Evolutionary conservation across 2,797 vertebrate genomes (phyloP), one percentile per base, ranked within the genome.

Genomic region (Coranthus polyacanthus): DNA sequence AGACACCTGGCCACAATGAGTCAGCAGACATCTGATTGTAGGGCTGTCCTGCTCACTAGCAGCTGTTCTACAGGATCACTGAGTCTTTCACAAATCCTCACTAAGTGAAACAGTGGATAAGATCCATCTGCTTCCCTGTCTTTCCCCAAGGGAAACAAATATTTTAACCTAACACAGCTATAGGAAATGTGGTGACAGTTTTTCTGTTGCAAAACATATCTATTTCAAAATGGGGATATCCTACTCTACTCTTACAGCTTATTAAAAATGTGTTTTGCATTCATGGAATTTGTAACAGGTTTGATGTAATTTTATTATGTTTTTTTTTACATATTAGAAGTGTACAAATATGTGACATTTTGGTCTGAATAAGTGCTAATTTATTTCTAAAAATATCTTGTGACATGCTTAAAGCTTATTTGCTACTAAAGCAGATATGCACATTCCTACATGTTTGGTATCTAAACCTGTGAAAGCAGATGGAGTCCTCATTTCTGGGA

Each of bases 1-100:
- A 57, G 66, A 75, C 68, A 75, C 52, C 68, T 62, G 68, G 61
- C 41, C 42, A 46, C 47, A 54, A 20, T 45, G 44, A 70, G 52
- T 15, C 66, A 12, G 47, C 38, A n/a, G 62, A 44, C 57, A 32
- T 49, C 20, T 51, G 63, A 55, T 46, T 17, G n/a, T 17, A 39
- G 64, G 26, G 22, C 24, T 46, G 45, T 32, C 45, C 24, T 2
- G 18, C 26, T 72, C 37, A 51, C 47, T 21, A 21, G 72, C 79
- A 67, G 55, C 76, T 65, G 60, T 63, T 74, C 52, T 32, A 60
- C 52, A 69, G 57, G 44, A 50, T 50, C 54, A 42, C 46, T 41
- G 7, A 54, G 62, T 46, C 47, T 61, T 16, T 5, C 38, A 64
- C 70, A 76, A 70, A 79, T 57, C 61, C 76, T 68, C 26, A 12